Evolutionary conservation across 2,113 vertebrate species (phyloP).

Genomic region (Tympanuchus pallidicinctus): DNA sequence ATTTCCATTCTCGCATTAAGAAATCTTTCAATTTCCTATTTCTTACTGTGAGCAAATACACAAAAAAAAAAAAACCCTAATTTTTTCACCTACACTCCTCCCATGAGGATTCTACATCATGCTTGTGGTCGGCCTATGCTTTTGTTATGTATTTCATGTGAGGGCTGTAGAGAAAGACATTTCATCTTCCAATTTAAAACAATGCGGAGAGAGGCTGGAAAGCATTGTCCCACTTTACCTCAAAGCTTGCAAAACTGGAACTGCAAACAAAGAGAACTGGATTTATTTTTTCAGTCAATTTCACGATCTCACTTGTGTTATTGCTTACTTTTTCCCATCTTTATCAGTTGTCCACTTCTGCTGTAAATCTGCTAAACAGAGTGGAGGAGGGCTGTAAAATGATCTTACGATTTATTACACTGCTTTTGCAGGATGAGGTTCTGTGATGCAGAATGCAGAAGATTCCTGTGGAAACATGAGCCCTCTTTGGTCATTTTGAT

Average conservation of each 20-base stretch:
- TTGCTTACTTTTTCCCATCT: conserved; percentile 43
- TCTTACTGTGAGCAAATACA: neutral
- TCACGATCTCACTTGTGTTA: neutral
- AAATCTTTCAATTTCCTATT: neutral
- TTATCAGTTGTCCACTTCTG: neutral
- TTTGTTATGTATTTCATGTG: neutral
- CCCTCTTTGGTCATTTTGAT: conserved; percentile 49
- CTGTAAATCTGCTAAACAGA: conserved; percentile 22
- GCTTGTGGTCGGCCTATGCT: neutral
- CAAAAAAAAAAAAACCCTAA: neutral
- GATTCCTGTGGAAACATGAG: conserved; percentile 54
- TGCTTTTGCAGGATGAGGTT: conserved; percentile 7
- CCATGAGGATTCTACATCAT: neutral
- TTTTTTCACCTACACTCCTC: neutral
- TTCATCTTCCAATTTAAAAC: neutral
- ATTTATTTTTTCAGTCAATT: conserved; percentile 58
- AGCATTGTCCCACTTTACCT: neutral
- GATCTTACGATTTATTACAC: conserved; percentile 40
- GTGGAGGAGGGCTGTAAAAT: conserved; percentile 36
- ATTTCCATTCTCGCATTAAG: neutral
- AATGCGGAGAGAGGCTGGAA: neutral
- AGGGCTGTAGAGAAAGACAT: neutral
- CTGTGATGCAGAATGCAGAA: conserved; percentile 26
- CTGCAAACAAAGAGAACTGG: neutral
- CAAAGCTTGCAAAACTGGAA: conserved; percentile 4